Evolutionary conservation across 2,888 invertebrate species (phyloP).

Genomic region (Thumatha senex): DNA sequence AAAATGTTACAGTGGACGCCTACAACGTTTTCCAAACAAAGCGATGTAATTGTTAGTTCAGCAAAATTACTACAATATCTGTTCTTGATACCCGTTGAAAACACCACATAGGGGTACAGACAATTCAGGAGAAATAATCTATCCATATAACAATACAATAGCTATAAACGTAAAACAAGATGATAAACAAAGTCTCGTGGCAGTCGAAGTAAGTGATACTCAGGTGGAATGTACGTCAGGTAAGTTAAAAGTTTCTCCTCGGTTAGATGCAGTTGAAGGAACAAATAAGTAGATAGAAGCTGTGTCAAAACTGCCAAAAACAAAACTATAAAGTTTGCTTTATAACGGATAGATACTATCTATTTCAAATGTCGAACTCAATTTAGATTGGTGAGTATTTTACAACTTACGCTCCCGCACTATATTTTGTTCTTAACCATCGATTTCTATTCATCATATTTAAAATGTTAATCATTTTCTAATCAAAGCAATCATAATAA

Average conservation of each 20-base stretch:
- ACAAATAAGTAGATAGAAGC: conserved; percentile 81
- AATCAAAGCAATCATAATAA: conserved; percentile 49
- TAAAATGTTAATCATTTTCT: conserved; percentile 37
- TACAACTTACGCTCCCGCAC: conserved; percentile 48
- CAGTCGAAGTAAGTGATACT: conserved; percentile 65
- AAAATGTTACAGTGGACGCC: conserved; percentile 48
- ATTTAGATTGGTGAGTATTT: conserved; percentile 66
- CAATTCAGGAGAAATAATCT: conserved; percentile 22
- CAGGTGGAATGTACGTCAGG: conserved; percentile 67
- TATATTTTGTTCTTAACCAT: conserved; percentile 44
- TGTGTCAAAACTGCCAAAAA: conserved; percentile 83
- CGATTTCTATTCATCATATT: conserved; percentile 42
- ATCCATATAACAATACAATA: conserved; percentile 47
- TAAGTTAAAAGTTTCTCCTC: conserved; percentile 77
- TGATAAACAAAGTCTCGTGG: conserved; percentile 61
- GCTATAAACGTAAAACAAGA: conserved; percentile 31
- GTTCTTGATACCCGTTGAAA: conserved; percentile 21
- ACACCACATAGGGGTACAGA: conserved; percentile 7
- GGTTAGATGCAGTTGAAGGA: conserved; percentile 73
- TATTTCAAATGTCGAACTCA: conserved; percentile 79
- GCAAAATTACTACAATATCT: conserved; percentile 27
- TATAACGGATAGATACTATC: conserved; percentile 79
- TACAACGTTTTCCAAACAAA: conserved; percentile 26
- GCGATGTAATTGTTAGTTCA: conserved; percentile 27
- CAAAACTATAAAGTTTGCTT: conserved; percentile 83